Evolutionary conservation across 1,140 invertebrate species (phyloP), one percentile per base, ranked within the genome.

Genomic region (Myzus persicae): DNA sequence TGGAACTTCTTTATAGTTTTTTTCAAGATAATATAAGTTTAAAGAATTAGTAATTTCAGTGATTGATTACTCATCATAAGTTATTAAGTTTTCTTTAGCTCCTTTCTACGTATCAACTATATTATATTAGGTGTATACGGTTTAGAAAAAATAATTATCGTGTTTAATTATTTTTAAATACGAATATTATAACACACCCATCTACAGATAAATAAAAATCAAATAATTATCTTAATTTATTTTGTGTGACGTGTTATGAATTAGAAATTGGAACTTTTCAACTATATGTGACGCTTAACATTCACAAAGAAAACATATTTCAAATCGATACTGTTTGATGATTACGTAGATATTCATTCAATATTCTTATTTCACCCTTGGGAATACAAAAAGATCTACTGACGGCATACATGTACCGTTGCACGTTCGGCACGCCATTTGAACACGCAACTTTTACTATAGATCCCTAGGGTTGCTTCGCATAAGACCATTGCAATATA

Each of bases 361-460:
- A 59, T 90, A 59, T 40, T 42, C 38, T 40, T 59, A 59, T 42
- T 89, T 59, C 9, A 31, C 38, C 36, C 48, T 90, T 40, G 22
- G 88, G 88, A 48, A 18, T 48, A 90, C 88, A 59, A 31, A 54
- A 54, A 54, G 31, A 90, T 90, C 51, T 90, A 54, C 51, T 54
- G 11, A 40, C 26, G 88, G 20, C 48, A 44, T 26, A 85, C 11
- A 42, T 59, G 26, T 59, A 59, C 48, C 38, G 36, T 90, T 54
- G 36, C 38, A 90, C 36, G 51, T 90, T 40, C 51, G 26, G 9
- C 88, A 90, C 88, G 51, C 48, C 36, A 90, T 54, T 90, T 90
- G 38, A 90, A 90, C 88, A 59, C 51, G 51, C 48, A 90, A 38
- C 48, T 90, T n/a, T n/a, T 76, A 76, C n/a, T n/a, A 76, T 76